Conservation (phyloP, 1,140 invertebrate genomes). For the Nebria ingens region DNA sequence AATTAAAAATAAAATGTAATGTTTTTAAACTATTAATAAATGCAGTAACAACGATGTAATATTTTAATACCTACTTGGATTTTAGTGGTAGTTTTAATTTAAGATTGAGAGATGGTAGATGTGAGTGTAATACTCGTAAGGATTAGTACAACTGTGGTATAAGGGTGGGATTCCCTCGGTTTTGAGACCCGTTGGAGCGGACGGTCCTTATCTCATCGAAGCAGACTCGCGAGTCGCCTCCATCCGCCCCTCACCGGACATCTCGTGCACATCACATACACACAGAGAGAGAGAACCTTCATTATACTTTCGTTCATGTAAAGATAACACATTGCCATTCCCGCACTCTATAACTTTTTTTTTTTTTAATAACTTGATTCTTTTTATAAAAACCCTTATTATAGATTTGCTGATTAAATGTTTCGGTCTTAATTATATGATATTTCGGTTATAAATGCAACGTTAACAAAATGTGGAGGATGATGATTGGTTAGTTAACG, state of each 20-base stretch:
- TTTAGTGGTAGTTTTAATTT: background rate
- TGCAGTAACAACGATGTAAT: too few relatives aligned
- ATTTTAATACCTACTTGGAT: too few relatives aligned
- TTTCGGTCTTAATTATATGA: too few relatives aligned
- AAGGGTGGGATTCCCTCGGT: background rate
- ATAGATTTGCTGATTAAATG: too few relatives aligned
- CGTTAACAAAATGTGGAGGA: too few relatives aligned
- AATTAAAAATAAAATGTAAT: too few relatives aligned
- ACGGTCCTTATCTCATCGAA: background rate
- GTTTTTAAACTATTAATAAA: too few relatives aligned
- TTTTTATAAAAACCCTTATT: too few relatives aligned
- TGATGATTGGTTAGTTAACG: too few relatives aligned
- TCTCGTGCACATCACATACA: too few relatives aligned
- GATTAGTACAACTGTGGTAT: background rate
- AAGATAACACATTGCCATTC: background rate
- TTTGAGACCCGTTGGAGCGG: background rate
- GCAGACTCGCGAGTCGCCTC: background rate
- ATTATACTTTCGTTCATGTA: background rate
- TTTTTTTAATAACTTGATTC: constrained; percentile 1
- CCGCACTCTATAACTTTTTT: background rate
- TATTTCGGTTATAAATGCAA: too few relatives aligned
- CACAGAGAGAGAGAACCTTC: background rate
- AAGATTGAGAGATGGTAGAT: background rate
- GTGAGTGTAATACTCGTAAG: background rate
- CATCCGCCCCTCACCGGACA: background rate